Evolutionary conservation across 2,888 invertebrate species (phyloP).

Genomic region (Crocallis elinguaria): DNA sequence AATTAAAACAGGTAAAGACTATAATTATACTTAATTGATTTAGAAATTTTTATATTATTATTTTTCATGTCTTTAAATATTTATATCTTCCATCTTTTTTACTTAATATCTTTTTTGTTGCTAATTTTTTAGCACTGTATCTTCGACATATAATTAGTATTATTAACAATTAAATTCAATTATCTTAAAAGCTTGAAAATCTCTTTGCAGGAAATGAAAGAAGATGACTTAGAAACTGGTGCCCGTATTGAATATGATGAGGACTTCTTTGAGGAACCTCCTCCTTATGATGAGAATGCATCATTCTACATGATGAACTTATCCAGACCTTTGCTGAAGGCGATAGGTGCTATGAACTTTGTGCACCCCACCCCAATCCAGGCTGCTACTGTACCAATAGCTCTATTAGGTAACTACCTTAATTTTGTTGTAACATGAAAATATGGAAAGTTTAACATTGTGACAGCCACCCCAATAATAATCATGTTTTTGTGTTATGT

Average conservation of each 20-base stretch:
- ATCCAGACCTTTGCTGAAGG: conserved; percentile 96
- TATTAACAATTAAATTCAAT: no score
- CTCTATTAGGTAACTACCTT: conserved; percentile 86
- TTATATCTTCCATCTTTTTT: no score
- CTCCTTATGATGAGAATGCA: conserved; percentile 86
- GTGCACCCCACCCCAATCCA: conserved; percentile 99
- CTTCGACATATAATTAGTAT: no score
- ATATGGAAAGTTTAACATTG: no score
- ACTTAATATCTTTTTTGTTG: no score
- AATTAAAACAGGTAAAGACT: conserved; percentile 65
- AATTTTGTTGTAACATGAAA: no score
- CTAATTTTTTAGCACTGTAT: no score
- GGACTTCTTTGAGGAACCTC: conserved; percentile 87
- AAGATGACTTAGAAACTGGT: conserved; percentile 73
- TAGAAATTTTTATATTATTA: background rate
- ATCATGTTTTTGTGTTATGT: no score
- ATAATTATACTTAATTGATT: background rate
- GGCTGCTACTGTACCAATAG: conserved; percentile 96
- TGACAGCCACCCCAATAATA: no score
- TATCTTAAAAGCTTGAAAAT: background rate
- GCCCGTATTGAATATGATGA: conserved; percentile 71
- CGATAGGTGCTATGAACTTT: conserved; percentile 94
- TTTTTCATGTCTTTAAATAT: no score
- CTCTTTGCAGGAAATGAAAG: conserved; percentile 69
- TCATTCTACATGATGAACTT: conserved; percentile 98